Evolutionary conservation across 1,140 invertebrate genomes (phyloP), one percentile per base, ranked within the genome.

Genomic region (Holcopasites calliopsidis): DNA sequence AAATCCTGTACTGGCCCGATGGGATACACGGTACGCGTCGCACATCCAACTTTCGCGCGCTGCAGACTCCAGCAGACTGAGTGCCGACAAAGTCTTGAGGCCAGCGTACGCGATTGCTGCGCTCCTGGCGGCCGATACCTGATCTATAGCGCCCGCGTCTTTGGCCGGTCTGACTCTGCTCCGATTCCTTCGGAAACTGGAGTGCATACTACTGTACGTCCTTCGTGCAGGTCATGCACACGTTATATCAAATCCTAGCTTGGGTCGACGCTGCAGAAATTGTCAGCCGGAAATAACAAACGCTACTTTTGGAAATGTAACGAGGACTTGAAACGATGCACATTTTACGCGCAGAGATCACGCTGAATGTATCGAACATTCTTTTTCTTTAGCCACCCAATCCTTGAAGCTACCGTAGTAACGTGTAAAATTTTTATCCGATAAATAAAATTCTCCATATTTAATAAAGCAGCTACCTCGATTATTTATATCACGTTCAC

Each of bases 51-150:
- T 57, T 16, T 44, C 71, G 68, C 84, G 84, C 83, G 82, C 80
- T 81, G 65, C 80, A 74, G 72, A 79, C 86, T 86, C 80, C 85
- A 85, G 84, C 81, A 75, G 76, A 88, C 87, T 88, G 83, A 88
- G 60, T 58, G 65, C 18, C 75, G 66, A 40, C 80, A 71, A 70
- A 72, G 54, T 60, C 52, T 64, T 57, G 77, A 81, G 77, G 77
- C 74, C 77, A 82, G 76, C 83, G 80, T 70, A 65, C 66, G 74
- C 85, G 87, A 88, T 40, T 58, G 71, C 23, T 40, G 84, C 87
- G 86, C 87, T 47, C 70, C 78, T 77, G 6, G 70, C 76, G 87
- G 80, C 71, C 75, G 75, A 62, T 65, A 74, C 62, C 42, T 13
- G 16, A 71, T n/a, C 23, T 44, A 40, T 10, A 10, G 64, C 54